Evolutionary conservation across 2,113 vertebrate species (phyloP).

Genomic region (Gavia stellata): DNA sequence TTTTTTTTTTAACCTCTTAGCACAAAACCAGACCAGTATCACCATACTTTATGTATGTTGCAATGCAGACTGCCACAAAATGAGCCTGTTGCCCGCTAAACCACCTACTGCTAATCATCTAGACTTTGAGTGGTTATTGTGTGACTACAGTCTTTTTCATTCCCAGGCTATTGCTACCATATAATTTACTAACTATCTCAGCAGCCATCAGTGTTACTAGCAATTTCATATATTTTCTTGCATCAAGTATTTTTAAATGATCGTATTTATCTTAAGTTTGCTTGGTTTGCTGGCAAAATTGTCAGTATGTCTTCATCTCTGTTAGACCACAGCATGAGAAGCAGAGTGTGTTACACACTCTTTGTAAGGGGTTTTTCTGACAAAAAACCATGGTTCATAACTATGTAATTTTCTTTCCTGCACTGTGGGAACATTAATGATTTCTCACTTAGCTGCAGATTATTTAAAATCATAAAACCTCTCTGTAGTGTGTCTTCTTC

Average conservation of each 20-base stretch:
- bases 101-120: background rate
- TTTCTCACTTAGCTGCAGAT: background rate
- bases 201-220: background rate
- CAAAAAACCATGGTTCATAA: background rate
- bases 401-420: background rate
- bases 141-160: background rate
- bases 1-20: background rate
- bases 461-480: background rate
- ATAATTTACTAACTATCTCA: background rate
- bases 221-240: background rate
- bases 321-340: background rate
- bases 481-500: accelerated
- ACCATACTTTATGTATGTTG: too few species aligned
- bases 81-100: background rate
- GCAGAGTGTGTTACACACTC: background rate
- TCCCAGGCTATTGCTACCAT: background rate
- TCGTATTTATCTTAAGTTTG: background rate
- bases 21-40: background rate
- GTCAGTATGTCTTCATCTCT: background rate
- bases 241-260: background rate
- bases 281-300: background rate
- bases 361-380: background rate
- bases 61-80: background rate
- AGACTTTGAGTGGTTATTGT: background rate
- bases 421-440: background rate